Evolutionary conservation across 2,797 vertebrate genomes (phyloP).

Genomic region (Pseudocheirus occidentalis): DNA sequence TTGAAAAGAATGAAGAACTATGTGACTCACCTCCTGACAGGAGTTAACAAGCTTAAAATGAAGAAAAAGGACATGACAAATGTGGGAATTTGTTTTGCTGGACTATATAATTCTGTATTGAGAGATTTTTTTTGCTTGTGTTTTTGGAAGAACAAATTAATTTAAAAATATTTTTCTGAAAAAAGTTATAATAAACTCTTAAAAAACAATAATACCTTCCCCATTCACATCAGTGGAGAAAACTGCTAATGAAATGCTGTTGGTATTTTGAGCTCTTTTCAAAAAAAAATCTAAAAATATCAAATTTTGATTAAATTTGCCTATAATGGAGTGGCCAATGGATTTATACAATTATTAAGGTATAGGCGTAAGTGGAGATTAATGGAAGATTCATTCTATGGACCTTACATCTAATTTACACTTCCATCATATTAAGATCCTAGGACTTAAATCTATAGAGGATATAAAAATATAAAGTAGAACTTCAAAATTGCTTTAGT

Average conservation of each 20-base stretch:
- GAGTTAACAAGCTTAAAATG: not conserved
- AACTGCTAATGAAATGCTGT: not conserved
- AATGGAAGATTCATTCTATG: not conserved
- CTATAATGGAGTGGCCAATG: slow-evolving; percentile 13
- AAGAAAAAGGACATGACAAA: not conserved
- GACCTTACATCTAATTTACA: not conserved
- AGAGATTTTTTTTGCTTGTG: not conserved
- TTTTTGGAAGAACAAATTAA: not conserved
- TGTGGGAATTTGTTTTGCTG: not conserved
- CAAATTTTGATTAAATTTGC: slow-evolving; percentile 33
- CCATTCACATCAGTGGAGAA: not conserved
- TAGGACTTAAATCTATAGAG: not conserved
- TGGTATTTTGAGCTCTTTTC: slow-evolving; percentile 33
- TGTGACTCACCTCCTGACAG: not conserved
- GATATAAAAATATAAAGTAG: not conserved
- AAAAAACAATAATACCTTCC: not conserved
- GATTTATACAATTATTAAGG: not conserved
- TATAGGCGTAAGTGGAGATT: not conserved
- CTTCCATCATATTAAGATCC: not conserved
- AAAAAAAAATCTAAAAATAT: slow-evolving; percentile 23
- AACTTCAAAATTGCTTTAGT: not conserved
- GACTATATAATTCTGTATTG: not conserved
- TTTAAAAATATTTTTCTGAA: not conserved
- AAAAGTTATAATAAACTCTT: not conserved
- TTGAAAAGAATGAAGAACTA: not conserved